Evolutionary conservation across 2,797 vertebrate genomes (phyloP).

Genomic region (Premnoplex brunnescens): DNA sequence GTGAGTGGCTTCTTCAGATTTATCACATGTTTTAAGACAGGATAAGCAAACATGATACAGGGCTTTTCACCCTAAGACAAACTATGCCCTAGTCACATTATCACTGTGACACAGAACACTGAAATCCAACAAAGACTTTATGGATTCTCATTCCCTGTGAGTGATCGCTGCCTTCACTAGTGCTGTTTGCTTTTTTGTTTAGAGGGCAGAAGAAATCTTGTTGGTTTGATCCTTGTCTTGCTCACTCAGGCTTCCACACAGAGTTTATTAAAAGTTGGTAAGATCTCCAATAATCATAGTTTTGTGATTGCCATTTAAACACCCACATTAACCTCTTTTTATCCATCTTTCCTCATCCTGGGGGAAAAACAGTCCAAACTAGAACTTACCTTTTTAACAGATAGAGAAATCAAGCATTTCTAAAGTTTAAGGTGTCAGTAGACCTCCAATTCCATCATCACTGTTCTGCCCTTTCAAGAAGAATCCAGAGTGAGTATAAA

Average conservation of each 20-base stretch:
- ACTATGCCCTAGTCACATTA: background rate
- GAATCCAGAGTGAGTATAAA: background rate
- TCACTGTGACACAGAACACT: background rate
- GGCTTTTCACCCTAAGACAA: background rate
- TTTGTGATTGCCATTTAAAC: background rate
- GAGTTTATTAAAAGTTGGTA: background rate
- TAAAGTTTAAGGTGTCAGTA: background rate
- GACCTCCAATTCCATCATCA: background rate
- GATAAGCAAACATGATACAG: background rate
- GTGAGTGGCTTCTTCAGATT: background rate
- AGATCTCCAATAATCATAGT: background rate
- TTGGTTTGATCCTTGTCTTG: background rate
- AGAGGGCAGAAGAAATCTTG: background rate
- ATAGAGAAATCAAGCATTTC: background rate
- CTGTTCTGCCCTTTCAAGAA: background rate
- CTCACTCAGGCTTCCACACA: background rate
- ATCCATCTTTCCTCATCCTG: background rate
- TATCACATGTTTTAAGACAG: conserved; percentile 11
- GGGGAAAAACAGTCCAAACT: background rate
- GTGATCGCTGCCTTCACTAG: background rate
- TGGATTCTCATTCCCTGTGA: background rate
- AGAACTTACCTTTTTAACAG: background rate
- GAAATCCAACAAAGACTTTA: background rate
- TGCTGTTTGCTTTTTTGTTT: background rate
- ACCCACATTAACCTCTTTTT: background rate